These are phyloP conservation scores for Abrostola tripartita DNA, from an alignment of 2,888 invertebrate genomes.

Conservation along the genomic window DNA sequence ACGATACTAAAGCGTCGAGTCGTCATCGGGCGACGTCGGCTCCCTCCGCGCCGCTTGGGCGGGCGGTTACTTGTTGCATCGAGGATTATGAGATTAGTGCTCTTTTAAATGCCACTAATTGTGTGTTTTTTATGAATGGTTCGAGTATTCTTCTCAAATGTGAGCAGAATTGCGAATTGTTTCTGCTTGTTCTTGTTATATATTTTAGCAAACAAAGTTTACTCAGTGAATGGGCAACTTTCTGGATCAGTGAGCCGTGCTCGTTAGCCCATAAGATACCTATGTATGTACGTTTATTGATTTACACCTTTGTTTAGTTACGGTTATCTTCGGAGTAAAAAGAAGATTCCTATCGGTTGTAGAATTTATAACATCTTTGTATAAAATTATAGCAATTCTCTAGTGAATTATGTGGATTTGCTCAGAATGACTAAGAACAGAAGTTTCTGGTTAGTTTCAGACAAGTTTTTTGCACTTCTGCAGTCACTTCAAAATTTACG, in stretches of 20 bases:
- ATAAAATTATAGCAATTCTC: slow-evolving; percentile 18
- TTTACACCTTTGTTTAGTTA: slow-evolving; percentile 40
- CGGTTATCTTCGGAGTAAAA: slow-evolving; percentile 34
- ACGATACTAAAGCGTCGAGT: slow-evolving; percentile 76
- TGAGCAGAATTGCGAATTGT: slow-evolving; percentile 16
- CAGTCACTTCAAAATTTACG: slow-evolving; percentile 14
- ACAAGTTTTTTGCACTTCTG: slow-evolving; percentile 8
- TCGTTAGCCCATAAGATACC: slow-evolving; percentile 43
- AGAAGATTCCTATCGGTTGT: slow-evolving; percentile 32
- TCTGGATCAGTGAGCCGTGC: slow-evolving; percentile 43
- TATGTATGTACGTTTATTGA: slow-evolving; percentile 43
- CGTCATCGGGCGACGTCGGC: slow-evolving; percentile 26
- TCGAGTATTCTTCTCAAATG: slow-evolving; percentile 14
- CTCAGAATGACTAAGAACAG: slow-evolving; percentile 2
- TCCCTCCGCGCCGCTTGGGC: slow-evolving; percentile 62
- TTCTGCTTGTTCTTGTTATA: slow-evolving; percentile 17
- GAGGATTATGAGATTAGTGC: slow-evolving; percentile 70
- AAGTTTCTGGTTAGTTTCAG: slow-evolving; percentile 24
- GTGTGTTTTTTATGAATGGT: slow-evolving; percentile 61
- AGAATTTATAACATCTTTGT: slow-evolving; percentile 28
- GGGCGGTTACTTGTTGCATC: slow-evolving; percentile 82
- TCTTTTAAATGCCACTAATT: slow-evolving; percentile 77
- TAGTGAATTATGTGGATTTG: slow-evolving; percentile 3
- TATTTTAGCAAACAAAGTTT: slow-evolving; percentile 34
- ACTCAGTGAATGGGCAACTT: slow-evolving; percentile 44